Evolutionary conservation across 2,888 invertebrate species (phyloP), one percentile per base, ranked within the genome.

Genomic region (Platynereis dumerilii): DNA sequence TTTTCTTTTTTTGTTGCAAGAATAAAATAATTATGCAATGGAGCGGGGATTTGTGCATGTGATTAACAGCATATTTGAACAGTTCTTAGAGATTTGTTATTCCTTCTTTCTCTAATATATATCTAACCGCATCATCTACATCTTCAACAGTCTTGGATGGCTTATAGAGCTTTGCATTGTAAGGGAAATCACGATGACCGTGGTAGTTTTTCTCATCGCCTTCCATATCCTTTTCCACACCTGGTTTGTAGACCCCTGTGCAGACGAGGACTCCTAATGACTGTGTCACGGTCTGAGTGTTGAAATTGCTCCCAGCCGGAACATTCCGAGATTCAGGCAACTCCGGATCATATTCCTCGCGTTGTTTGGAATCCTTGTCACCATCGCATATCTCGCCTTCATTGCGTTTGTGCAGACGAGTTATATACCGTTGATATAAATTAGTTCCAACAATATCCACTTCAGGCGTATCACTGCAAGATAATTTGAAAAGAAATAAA

Each of bases 381-480:
- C 57, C 55, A 55, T 53, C 44, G 58, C 66, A 55, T 42, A 56
- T 57, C 45, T 64, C 63, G 15, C 58, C 60, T 59, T 72, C 72
- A 17, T 71, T 68, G 48, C 75, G 74, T 34, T 60, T 60, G 28
- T 56, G 45, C 29, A 71, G 58, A 15, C 71, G 57, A 56, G 73
- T 70, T 52, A 79, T 69, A 73, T 77, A 82, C 2, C 80, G 72
- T 68, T 83, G 78, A 69, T 83, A 83, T 27, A 83, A 73, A 66
- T 84, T 84, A 44, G 81, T 79, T 15, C 84, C 84, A 26, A 81
- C 78, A 29, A 84, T 80, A 70, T 84, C 84, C 12, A 80, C 81
- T 44, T 78, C 77, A 0, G 82, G 83, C 61, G 82, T 83, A 69
- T 84, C 84, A 22, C 84, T 84, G 75, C 15, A 74, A 73, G n/a